Evolutionary conservation across 2,797 vertebrate species (phyloP), one percentile per base, ranked within the genome.

Genomic region (Lates japonicus): DNA sequence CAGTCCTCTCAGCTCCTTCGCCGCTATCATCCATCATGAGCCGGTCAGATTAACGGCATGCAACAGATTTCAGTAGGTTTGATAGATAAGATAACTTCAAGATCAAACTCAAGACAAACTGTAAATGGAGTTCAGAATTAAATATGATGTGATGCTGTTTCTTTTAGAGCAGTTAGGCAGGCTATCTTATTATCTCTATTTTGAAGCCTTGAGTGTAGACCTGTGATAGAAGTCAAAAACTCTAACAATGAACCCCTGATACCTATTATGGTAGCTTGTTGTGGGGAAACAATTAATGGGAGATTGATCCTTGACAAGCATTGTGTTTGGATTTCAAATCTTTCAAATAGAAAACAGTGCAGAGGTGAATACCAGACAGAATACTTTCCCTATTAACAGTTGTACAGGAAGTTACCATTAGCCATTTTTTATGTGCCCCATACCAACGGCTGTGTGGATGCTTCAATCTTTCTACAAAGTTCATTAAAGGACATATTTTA

Each of bases 401-500:
- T 70, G 81, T 85, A 89, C 81, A 89, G 80, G 90, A 90, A 90
- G 91, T 88, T 88, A 87, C 78, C 84, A 92, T 92, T 92, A 92
- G 88, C 80, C 14, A 42, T 89, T 88, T 88, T 82, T 78, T 87
- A 80, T 89, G 90, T 84, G 82, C 42, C 90, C 86, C 79, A 90
- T 82, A 92, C 94, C 95, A 94, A 79, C 68, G 71, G 92, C 82
- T 61, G 72, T 83, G 94, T 90, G 93, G 92, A 93, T 1, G 44
- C 93, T 92, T 93, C 89, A 93, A 78, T 93, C 94, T 94, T 92
- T 91, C 91, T 93, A 87, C 92, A 94, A 94, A 96, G 95, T 96
- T 97, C 96, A 97, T 98, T 97, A 97, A 96, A 97, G 95, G 95
- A 95, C 95, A 96, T 94, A 95, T 96, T 98, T 98, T 97, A 98